A percentile compares a stretch with the other conserved stretches of the same genome.
Evolutionary conservation across 2,113 vertebrate species (phyloP).

Genomic region (Leuciscus idus): DNA sequence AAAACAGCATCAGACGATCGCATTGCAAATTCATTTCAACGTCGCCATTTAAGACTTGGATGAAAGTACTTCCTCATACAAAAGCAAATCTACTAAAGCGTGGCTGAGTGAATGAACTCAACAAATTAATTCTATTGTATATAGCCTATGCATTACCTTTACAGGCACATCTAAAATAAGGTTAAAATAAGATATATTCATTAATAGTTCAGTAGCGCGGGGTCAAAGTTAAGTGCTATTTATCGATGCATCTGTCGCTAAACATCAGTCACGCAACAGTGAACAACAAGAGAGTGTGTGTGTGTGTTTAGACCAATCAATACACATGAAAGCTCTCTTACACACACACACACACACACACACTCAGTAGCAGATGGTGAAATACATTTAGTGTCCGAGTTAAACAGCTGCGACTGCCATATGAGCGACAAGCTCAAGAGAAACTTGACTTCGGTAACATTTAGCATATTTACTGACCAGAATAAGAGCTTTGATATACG

Average conservation of each 20-base stretch:
- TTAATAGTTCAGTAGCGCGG: background rate
- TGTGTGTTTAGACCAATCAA: slow-evolving; percentile 3
- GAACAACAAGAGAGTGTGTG: background rate
- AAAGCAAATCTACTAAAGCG: background rate
- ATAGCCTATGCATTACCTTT: background rate
- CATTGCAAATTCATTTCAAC: background rate
- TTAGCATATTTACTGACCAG: no score
- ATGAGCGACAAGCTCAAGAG: background rate
- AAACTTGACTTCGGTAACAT: no score
- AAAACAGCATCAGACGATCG: background rate
- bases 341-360: background rate
- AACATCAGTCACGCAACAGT: background rate
- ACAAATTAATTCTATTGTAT: background rate
- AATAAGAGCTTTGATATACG: no score
- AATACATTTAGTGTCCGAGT: background rate
- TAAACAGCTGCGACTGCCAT: background rate
- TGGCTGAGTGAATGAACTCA: background rate
- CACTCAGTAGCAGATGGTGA: background rate
- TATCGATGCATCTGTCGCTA: slow-evolving; percentile 3
- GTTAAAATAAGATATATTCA: background rate
- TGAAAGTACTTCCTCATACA: background rate
- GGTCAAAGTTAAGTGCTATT: slow-evolving; percentile 4
- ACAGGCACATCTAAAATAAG: background rate
- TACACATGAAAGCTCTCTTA: background rate
- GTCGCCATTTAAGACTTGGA: background rate